Evolutionary conservation across 2,888 invertebrate species (phyloP), one percentile per base, ranked within the genome.

Genomic region (Rhopalosiphum nymphaeae): DNA sequence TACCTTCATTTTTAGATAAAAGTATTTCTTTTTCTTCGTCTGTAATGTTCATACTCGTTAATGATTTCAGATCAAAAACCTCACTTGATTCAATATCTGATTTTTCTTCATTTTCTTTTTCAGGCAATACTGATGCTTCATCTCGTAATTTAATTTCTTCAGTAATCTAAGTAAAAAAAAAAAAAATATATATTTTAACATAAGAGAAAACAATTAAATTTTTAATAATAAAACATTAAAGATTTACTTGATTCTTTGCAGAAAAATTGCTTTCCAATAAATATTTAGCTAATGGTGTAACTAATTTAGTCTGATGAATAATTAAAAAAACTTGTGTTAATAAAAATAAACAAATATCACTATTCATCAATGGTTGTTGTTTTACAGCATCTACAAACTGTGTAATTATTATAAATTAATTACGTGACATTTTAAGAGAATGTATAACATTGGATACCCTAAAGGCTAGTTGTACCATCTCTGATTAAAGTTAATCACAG

Each of bases 241-340:
- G 53, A 86, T 25, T 78, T 90, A 94, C 94, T 88, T 87, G 87
- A 89, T 90, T 56, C 21, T 87, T 87, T 61, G 44, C n/a, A 42
- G 89, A 53, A 44, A 61, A 91, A 94, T 92, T 56, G 1, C 98
- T 98, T 96, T 98, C 98, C 67, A 99, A 96, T 95, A 99, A 97
- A 94, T 99, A 98, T 97, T 98, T 98, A 85, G 99, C 98, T 95
- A 99, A 96, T 13, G 98, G 97, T 95, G 98, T 98, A 10, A 99
- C 98, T 95, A 99, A 97, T 0, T 99, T 98, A 2, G 97, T 97
- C 96, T 99, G 98, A 7, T 98, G 98, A 95, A 99, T 97, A 95
- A 99, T 99, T 94, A 99, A 96, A 96, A 99, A 99, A 89, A 99
- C 99, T 97, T 99, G 98, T 2, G 99, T 99, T 95, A 99, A 96